phyloP scores from a whole-genome alignment of 2,113 vertebrate genomes.

The Phoxinus phoxinus region DNA sequence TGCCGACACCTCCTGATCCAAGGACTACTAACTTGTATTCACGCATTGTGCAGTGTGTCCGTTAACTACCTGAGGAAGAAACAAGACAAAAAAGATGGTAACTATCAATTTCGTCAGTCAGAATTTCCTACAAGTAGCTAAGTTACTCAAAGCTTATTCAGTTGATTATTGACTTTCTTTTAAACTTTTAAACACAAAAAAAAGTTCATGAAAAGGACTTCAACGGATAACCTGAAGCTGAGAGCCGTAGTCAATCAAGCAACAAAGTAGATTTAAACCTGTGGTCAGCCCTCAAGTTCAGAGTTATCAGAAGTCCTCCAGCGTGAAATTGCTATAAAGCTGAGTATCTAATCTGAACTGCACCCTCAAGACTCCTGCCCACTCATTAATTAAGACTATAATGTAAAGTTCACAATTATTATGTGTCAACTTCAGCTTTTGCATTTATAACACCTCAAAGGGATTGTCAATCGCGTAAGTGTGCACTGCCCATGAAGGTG shows the following conservation, averaged over 20 bases:
- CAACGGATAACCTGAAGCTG: not conserved
- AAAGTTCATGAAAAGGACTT: not conserved
- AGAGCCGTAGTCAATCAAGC: not conserved
- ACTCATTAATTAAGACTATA: slow-evolving; percentile 21
- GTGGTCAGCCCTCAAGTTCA: not conserved
- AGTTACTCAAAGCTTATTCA: not conserved
- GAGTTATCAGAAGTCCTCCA: not conserved
- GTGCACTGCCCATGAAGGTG: not conserved
- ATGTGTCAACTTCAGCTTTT: not conserved
- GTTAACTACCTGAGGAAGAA: slow-evolving; percentile 52
- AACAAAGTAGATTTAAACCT: slow-evolving; percentile 9
- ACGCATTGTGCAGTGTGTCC: slow-evolving; percentile 83
- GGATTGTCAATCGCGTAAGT: not conserved
- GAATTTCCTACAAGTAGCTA: not conserved
- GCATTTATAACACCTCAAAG: not conserved
- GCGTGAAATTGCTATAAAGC: slow-evolving; percentile 10
- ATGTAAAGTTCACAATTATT: slow-evolving; percentile 22
- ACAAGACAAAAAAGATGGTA: not conserved
- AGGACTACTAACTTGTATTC: slow-evolving; percentile 93
- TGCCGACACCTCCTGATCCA: slow-evolving; percentile 90
- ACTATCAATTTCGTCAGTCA: not conserved
- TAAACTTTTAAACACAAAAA: not conserved
- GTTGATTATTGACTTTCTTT: not conserved
- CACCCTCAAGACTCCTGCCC: not conserved
- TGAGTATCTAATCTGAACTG: slow-evolving; percentile 6